Evolutionary conservation across 2,113 vertebrate genomes (phyloP), one percentile per base, ranked within the genome.

Genomic region (Mobula hypostoma): DNA sequence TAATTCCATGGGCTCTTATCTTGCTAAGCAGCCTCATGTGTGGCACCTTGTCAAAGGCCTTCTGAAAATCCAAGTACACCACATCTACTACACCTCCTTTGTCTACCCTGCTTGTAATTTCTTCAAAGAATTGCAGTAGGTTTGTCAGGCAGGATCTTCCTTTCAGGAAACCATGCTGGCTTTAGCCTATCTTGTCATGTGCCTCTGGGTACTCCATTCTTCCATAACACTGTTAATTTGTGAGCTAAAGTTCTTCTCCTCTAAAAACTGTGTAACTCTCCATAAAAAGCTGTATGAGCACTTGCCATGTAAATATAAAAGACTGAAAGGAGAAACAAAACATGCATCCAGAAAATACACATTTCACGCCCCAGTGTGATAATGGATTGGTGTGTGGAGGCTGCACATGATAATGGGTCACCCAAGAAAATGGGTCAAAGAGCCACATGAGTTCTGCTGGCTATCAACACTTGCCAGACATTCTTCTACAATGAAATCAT

Each of bases 401-500:
- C 87, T 95, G 95, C 95, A 78, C 92, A 82, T 95, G 96, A 96
- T 96, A 94, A 78, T 95, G 94, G 97, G 97, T 97, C 97, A 97
- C 94, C 82, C 56, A 91, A 68, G 82, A 12, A 94, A 94, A 92
- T 61, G 79, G 95, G 95, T 96, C 90, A 48, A 2, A 74, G 36
- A 36, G 96, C 96, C 97, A 96, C 96, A 95, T 96, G 96, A 95
- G 96, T 96, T 94, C 96, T 27, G 58, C 97, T 98, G 98, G 95
- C 96, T 98, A 97, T 97, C 97, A 95, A 94, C 95, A 96, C 95
- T 94, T 95, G 97, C 97, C 96, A 96, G 96, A 95, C 97, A 97
- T 98, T 98, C 97, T 95, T 97, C 80, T 92, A 95, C 95, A 95
- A 96, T 98, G 97, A 98, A 96, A 96, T 98, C 97, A 98, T 96